Evolutionary conservation across 2,797 vertebrate genomes (phyloP), one percentile per base, ranked within the genome.

Genomic region (Sebastes vulpes): DNA sequence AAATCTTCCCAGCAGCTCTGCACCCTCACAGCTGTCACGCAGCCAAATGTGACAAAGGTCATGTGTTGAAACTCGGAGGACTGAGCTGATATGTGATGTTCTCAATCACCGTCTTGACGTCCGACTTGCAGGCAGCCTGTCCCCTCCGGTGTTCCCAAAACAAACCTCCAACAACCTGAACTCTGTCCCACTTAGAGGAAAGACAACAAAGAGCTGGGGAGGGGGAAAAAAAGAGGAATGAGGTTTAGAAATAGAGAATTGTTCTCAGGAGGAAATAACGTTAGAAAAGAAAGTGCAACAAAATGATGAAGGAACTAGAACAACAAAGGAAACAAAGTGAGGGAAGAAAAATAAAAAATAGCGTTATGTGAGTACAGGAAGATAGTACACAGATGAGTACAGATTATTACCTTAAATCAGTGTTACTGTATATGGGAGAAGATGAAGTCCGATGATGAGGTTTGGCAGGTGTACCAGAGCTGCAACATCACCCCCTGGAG

Each of bases 111-210:
- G 1, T 79, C 58, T 64, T 57, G 48, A 60, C 18, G 2, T 23
- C 52, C 23, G 32, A 56, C 65, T 23, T 4, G 56, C 72, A 42
- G 48, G 78, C 76, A 60, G 70, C 35, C 71, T 75, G 82, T 81
- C 66, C 57, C 67, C 58, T 77, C 60, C 65, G 67, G 67, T 88
- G 83, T 92, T 90, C 86, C 78, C 79, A 89, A 91, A 91, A 91
- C 80, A 91, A 86, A 91, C 72, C 59, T 69, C 68, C 8, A 42
- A 53, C 61, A 66, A 32, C 28, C 28, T 23, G 46, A 86, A 81
- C 87, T 91, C 58, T 90, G 75, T 57, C 80, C 87, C 75, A 89
- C 82, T 81, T 77, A 73, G 12, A 77, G 8, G 73, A 31, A 54
- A 76, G 14, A 59, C 26, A 4, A 65, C n/a, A 68, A 64, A 81